phyloP scores from a whole-genome alignment of 2,113 vertebrate genomes.

The Diadophis punctatus region DNA sequence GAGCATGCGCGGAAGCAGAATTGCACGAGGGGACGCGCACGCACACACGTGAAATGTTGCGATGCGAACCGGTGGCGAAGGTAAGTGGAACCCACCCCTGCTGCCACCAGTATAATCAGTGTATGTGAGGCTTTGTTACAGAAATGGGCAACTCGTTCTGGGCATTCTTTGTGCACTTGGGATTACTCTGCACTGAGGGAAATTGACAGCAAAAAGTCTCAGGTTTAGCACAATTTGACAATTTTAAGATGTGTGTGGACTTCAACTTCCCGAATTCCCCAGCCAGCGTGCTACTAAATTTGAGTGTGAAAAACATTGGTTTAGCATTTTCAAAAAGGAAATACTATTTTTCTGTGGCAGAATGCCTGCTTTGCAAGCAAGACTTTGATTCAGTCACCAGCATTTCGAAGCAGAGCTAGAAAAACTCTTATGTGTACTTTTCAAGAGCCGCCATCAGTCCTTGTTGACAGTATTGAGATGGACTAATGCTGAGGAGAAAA shows the following conservation, averaged over 20 bases:
- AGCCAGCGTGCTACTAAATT: background rate
- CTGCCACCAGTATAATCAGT: too few relatives aligned
- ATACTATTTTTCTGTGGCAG: background rate
- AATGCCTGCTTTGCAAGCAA: background rate
- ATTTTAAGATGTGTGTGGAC: background rate
- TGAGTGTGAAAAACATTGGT: background rate
- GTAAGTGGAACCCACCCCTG: too few relatives aligned
- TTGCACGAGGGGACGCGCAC: too few relatives aligned
- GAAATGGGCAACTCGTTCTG: background rate
- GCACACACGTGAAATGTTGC: too few relatives aligned
- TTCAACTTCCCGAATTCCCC: background rate
- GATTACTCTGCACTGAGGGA: background rate
- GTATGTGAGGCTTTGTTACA: background rate
- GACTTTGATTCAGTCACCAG: background rate
- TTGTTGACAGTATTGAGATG: background rate
- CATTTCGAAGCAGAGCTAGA: background rate
- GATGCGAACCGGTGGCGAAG: too few relatives aligned
- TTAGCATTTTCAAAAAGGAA: background rate
- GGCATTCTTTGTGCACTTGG: background rate
- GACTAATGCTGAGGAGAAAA: background rate
- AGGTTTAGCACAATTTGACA: background rate
- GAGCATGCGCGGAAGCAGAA: too few relatives aligned
- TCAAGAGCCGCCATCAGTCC: background rate
- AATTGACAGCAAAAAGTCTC: background rate
- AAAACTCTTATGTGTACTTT: background rate